phyloP scores from a whole-genome alignment of 2,797 vertebrate species.

The Parotocinclus haroldoi region DNA sequence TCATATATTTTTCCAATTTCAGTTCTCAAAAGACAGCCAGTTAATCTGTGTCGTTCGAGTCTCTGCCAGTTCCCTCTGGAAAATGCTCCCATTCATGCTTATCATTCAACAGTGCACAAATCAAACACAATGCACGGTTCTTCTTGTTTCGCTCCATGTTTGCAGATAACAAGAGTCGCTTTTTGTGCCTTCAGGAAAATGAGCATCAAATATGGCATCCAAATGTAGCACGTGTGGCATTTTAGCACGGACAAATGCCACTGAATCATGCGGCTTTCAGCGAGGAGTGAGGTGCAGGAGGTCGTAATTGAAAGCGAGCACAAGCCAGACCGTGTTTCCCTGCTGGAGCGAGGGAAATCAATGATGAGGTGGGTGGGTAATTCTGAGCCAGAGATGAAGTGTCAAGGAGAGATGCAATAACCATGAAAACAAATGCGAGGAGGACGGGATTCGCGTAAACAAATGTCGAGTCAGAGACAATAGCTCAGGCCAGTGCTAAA shows the following conservation, averaged over 20 bases:
- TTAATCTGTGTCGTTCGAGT: constrained; percentile 18
- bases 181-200: constrained; percentile 2
- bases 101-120: constrained; percentile 2
- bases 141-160: background rate
- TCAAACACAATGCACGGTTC: constrained; percentile 10
- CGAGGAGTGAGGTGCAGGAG: constrained; percentile 1
- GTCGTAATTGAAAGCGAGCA: constrained; percentile 12
- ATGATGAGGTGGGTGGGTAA: constrained; percentile 23
- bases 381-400: constrained; percentile 40
- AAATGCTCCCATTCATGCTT: constrained; percentile 24
- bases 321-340: constrained; percentile 14
- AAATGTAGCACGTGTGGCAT: background rate
- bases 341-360: background rate
- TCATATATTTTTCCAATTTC: constrained; percentile 22
- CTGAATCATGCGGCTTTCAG: constrained; percentile 11
- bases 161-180: background rate
- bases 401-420: constrained; percentile 37
- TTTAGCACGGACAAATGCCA: background rate
- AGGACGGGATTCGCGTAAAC: constrained; percentile 33
- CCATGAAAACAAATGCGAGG: constrained; percentile 36
- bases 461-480: constrained; percentile 41
- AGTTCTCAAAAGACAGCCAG: constrained; percentile 16
- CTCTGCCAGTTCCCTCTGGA: constrained; percentile 25
- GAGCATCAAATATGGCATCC: constrained; percentile 23
- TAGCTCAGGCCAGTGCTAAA: constrained; percentile 23